These are phyloP conservation scores for Vandiemenella viatica DNA, from an alignment of 2,888 invertebrate species.

Conservation along the genomic window DNA sequence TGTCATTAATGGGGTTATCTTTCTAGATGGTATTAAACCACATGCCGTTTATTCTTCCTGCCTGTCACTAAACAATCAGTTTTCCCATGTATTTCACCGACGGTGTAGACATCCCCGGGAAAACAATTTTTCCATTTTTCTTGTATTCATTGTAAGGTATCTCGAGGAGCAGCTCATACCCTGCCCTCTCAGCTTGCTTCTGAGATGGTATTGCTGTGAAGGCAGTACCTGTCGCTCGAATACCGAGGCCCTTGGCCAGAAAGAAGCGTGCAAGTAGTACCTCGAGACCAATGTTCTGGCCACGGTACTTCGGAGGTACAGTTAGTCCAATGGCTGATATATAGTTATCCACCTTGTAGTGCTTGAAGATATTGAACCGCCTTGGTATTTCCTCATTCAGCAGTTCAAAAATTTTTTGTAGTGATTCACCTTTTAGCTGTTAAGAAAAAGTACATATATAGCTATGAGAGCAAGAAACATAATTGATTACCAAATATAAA, in stretches of 20 bases:
- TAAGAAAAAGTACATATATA: too few relatives aligned
- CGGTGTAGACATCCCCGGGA: too few relatives aligned
- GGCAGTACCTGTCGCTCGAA: neutral
- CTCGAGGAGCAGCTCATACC: neutral
- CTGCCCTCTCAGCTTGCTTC: neutral
- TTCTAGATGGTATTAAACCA: too few relatives aligned
- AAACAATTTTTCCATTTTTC: neutral
- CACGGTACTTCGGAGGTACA: constrained; percentile 32
- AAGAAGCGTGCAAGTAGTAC: constrained; percentile 21
- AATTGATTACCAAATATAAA: too few relatives aligned
- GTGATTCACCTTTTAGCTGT: too few relatives aligned
- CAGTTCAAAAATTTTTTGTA: too few relatives aligned
- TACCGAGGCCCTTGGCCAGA: neutral
- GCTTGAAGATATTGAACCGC: constrained; percentile 30
- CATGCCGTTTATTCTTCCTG: too few relatives aligned
- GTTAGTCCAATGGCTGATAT: constrained; percentile 35
- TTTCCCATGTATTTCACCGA: too few relatives aligned
- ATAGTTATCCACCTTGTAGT: constrained; percentile 30
- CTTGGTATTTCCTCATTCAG: too few relatives aligned
- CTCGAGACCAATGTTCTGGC: constrained; percentile 31
- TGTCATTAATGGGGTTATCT: too few relatives aligned
- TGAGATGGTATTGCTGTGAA: neutral
- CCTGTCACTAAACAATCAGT: too few relatives aligned
- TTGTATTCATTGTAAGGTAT: neutral
- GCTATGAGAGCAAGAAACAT: too few relatives aligned